A percentile compares a stretch with the other conserved stretches of the same genome.
phyloP scores from a whole-genome alignment of 2,888 invertebrate species.

The Tenthredo amoena region DNA sequence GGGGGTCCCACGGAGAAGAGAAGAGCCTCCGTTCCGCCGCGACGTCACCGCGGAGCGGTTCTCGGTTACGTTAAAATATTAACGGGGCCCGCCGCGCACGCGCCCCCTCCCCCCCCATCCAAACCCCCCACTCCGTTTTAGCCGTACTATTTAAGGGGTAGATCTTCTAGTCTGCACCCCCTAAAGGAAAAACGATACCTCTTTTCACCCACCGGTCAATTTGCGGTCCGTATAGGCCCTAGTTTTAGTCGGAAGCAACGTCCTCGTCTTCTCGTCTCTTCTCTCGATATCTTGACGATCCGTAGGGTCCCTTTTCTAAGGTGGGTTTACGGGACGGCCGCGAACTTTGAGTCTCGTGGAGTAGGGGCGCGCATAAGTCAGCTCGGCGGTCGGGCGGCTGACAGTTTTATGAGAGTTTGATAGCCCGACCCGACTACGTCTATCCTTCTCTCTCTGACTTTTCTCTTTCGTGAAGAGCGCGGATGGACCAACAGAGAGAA shows the following conservation, averaged over 20 bases:
- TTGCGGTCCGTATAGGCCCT: background rate
- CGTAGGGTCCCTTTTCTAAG: constrained; percentile 13
- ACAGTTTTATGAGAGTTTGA: constrained; percentile 79
- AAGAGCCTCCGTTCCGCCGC: constrained; percentile 26
- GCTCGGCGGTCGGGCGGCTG: constrained; percentile 73
- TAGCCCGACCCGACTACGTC: constrained; percentile 68
- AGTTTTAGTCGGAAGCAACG: background rate
- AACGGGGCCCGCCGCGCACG: constrained; percentile 69
- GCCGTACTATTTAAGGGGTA: background rate
- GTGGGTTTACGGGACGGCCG: constrained; percentile 26
- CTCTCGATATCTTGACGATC: constrained; percentile 9
- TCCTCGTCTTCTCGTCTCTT: background rate
- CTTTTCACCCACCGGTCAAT: constrained; percentile 11
- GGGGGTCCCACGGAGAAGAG: constrained; percentile 62
- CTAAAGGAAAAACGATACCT: background rate
- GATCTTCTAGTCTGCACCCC: background rate
- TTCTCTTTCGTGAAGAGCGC: constrained; percentile 59
- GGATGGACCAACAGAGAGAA: constrained; percentile 57
- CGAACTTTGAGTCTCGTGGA: constrained; percentile 44
- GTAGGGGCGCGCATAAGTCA: constrained; percentile 74
- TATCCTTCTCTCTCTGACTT: constrained; percentile 38
- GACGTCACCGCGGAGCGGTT: constrained; percentile 31
- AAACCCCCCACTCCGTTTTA: background rate
- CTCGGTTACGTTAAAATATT: background rate
- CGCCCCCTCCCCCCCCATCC: constrained; percentile 64